Conservation (phyloP, 2,113 vertebrate species). For the Corynorhinus townsendii region DNA sequence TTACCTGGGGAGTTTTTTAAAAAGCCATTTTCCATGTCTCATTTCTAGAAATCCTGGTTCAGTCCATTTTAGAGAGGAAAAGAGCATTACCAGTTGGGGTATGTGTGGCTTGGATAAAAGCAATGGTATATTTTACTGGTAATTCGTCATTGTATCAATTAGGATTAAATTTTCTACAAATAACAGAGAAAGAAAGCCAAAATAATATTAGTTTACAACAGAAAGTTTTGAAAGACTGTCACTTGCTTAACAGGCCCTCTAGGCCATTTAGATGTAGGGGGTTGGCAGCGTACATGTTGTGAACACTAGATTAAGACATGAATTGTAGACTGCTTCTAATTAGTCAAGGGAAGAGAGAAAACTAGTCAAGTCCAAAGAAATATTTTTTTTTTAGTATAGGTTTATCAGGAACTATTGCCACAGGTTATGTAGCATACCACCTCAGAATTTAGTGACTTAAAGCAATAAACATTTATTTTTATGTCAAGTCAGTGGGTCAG, state of each 20-base stretch:
- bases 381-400: neutral
- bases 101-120: neutral
- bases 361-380: neutral
- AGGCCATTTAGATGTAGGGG: neutral
- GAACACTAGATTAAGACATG: neutral
- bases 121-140: neutral
- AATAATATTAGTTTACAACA: neutral
- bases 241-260: neutral
- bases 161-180: conserved; percentile 24
- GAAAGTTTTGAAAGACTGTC: neutral
- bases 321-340: neutral
- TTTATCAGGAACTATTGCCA: neutral
- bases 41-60: neutral
- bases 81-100: neutral
- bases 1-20: neutral
- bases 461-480: neutral
- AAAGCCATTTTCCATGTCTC: neutral
- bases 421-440: neutral
- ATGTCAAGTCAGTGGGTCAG: neutral
- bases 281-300: neutral
- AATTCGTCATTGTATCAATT: conserved; percentile 7
- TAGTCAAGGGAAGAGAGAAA: neutral
- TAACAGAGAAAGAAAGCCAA: conserved; percentile 20
- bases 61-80: conserved; percentile 14
- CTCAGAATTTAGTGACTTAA: neutral